Percentiles rank a stretch among this genome's conserved stretches.
These are phyloP conservation scores for Cheilinus undulatus DNA, from an alignment of 2,113 vertebrate species.

Conservation along the genomic window DNA sequence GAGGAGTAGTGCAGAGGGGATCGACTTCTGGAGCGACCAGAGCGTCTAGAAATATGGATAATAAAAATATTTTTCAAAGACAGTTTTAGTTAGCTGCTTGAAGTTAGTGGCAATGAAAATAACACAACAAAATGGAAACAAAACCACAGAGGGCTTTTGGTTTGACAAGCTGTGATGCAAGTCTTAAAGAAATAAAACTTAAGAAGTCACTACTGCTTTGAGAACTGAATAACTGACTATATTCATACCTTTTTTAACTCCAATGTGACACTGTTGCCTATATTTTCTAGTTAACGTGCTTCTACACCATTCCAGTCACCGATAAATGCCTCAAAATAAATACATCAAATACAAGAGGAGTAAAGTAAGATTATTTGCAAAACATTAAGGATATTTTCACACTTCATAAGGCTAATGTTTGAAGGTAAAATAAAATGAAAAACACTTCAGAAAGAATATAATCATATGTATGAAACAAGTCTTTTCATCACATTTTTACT, in stretches of 20 bases:
- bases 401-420: background rate
- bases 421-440: background rate
- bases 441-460: no score
- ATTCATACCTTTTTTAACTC: background rate
- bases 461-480: no score
- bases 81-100: background rate
- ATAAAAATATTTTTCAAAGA: background rate
- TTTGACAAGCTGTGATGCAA: background rate
- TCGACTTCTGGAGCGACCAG: constrained; percentile 93
- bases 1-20: constrained; percentile 89
- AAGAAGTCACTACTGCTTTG: background rate
- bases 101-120: background rate
- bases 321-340: background rate
- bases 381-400: background rate
- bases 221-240: background rate
- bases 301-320: background rate
- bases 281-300: background rate
- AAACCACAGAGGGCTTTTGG: background rate
- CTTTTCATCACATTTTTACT: no score
- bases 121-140: constrained; percentile 4
- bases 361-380: background rate
- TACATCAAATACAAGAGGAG: background rate
- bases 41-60: constrained; percentile 83
- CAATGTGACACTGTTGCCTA: background rate
- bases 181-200: no score